Base-by-base conservation (phyloP, 2,797 vertebrate species). In the Enteromius unitaeniatus region DNA sequence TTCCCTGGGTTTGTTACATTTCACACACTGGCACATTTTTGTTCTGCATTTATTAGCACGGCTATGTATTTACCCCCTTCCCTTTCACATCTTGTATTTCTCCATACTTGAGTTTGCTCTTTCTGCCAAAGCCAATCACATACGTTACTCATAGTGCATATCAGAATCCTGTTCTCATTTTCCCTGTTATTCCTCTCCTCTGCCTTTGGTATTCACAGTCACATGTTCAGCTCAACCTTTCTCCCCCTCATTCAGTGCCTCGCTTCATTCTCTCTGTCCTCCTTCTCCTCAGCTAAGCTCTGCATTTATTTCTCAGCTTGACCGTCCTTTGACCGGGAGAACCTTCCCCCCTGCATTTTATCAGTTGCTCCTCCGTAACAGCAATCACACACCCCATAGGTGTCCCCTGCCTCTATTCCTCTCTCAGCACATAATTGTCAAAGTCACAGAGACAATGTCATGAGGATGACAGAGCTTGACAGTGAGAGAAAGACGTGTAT, bases 351-450 rank as follows among this genome's bases (percentile, higher is more conserved):
- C 9, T 51, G 31, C 42, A 82, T 81, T 62, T 73, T 37, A 73
- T 74, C 69, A 64, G 80, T 82, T 74, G 31, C 69, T 74, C 45
- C n/a, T 53, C 9, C 31, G 37, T 65, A 40, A 76, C 23, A 83
- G 62, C 73, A 58, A 76, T 83, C 37, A 58, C 13, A 42, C 45
- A 42, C 34, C 23, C 72, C 47, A 51, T 19, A 65, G 70, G 45
- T 76, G 72, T 26, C 45, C 6, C 15, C n/a, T 76, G 53, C n/a
- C 15, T 79, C 42, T 49, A 72, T 74, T 37, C 62, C 51, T 34
- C 42, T 74, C 58, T 64, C 55, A 74, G 58, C 55, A 82, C 70
- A 74, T 37, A 45, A 81, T 58, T 17, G 14, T 42, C 78, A 81
- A 34, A 74, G 58, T 73, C 40, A 62, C 40, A 73, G 79, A 81